Base-by-base conservation (phyloP, 2,797 vertebrate genomes). In the Acomys russatus region DNA sequence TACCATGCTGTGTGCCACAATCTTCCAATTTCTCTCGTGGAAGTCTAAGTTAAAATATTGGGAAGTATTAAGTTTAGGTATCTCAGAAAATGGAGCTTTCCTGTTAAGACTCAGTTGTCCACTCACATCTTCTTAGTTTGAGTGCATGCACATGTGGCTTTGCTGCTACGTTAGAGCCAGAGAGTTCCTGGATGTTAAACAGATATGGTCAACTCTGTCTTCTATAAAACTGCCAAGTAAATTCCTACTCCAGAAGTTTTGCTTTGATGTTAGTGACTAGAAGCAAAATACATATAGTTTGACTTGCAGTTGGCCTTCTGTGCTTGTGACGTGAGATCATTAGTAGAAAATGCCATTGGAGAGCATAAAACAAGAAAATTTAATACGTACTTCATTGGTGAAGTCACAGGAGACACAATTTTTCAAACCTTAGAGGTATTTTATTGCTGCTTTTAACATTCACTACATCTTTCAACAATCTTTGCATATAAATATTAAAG, bases 291-390 rank as follows among this genome's bases (percentile, higher is more conserved):
- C 97, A 80, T 56, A 86, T 35, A 2, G 23, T 77, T 93, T 96
- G 90, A 97, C 96, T 96, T 97, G 88, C 30, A 82, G 66, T 90
- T 38, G 22, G 5, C 3, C 76, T 56, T 38, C 61, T 89, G 77
- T 18, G 11, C n/a, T 82, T 90, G 49, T 76, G 54, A 95, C 68
- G 63, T 77, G 79, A 90, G 10, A 74, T 8, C 10, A 76, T 90
- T 82, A 94, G 63, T 88, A 90, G 68, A 92, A 95, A 96, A 87
- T 71, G 79, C 51, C 84, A 68, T 4, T 92, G 76, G 33, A 54
- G 92, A 96, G 23, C 78, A 93, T 79, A 96, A 96, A 96, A 64
- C 83, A 97, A 93, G 78, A 92, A 97, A 94, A 94, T 97, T 93
- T 87, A 97, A 96, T 59, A 86, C 28, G 49, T 33, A 92, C 92